Evolutionary conservation across 1,140 invertebrate species (phyloP).

Genomic region (Nasonia giraulti): DNA sequence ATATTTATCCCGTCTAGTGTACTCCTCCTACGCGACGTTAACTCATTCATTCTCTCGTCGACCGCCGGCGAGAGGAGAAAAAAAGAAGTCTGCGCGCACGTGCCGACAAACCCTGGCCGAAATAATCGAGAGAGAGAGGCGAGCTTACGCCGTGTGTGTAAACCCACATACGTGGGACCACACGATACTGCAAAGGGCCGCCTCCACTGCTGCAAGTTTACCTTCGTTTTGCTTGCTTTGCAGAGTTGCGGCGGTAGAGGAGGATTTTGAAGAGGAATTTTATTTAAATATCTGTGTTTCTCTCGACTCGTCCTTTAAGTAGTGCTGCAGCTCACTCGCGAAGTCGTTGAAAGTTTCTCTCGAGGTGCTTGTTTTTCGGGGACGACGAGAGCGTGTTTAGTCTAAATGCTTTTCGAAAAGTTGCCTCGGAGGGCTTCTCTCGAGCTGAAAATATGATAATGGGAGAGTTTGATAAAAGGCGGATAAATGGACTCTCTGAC

Average conservation of each 20-base stretch:
- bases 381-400: neutral
- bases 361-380: neutral
- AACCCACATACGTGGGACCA: neutral
- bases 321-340: neutral
- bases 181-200: neutral
- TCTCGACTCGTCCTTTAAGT: neutral
- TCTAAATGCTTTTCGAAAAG: too few relatives aligned
- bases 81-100: neutral
- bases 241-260: too few relatives aligned
- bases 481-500: too few relatives aligned
- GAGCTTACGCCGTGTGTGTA: neutral
- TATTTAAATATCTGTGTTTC: neutral
- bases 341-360: neutral
- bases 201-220: neutral
- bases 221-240: neutral
- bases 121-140: neutral
- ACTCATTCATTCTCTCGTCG: neutral
- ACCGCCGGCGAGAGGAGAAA: neutral
- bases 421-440: too few relatives aligned
- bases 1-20: neutral
- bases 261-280: conserved; percentile 1
- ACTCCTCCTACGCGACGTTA: neutral
- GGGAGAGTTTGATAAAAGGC: too few relatives aligned
- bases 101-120: neutral
- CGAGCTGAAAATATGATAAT: too few relatives aligned